Conservation (phyloP, 1,140 invertebrate species). For the Lordiphosa stackelbergi region DNA sequence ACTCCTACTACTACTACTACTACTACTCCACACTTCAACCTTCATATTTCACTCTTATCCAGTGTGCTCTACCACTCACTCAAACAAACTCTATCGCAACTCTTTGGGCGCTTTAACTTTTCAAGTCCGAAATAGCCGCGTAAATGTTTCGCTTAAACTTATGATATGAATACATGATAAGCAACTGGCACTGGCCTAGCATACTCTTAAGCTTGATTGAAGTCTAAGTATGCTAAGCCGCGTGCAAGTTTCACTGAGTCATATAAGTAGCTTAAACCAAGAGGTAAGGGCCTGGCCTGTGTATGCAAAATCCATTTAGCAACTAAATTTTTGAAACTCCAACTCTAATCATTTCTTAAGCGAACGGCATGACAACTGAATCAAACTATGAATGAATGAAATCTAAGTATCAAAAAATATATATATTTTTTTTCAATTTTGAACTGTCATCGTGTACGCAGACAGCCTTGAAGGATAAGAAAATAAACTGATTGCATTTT, state of each 20-base stretch:
- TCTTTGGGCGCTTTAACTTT: conserved; percentile 75
- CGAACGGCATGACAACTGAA: conserved; percentile 41
- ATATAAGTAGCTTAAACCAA: conserved; percentile 10
- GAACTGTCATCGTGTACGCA: background rate
- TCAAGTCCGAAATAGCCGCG: conserved; percentile 76
- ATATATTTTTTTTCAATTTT: conserved; percentile 8
- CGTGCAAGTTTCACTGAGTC: conserved; percentile 24
- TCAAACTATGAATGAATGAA: conserved; percentile 7
- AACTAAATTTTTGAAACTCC: conserved; percentile 25
- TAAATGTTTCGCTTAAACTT: conserved; percentile 73
- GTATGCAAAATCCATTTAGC: conserved; percentile 50
- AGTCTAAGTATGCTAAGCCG: conserved; percentile 42
- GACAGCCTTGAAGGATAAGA: background rate
- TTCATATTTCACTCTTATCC: conserved; percentile 44
- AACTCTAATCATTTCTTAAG: conserved; percentile 25
- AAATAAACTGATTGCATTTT: conserved; percentile 31
- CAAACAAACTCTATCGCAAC: conserved; percentile 33
- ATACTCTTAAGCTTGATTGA: conserved; percentile 11
- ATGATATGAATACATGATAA: conserved; percentile 25
- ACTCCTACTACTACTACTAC: background rate
- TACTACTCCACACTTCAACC: conserved; percentile 2
- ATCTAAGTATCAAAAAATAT: background rate
- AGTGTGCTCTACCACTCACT: conserved; percentile 76
- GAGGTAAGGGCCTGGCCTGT: conserved; percentile 56
- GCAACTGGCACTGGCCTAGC: conserved; percentile 38